Conservation (phyloP, 1,140 invertebrate species). For the Whitmania pigra region DNA sequence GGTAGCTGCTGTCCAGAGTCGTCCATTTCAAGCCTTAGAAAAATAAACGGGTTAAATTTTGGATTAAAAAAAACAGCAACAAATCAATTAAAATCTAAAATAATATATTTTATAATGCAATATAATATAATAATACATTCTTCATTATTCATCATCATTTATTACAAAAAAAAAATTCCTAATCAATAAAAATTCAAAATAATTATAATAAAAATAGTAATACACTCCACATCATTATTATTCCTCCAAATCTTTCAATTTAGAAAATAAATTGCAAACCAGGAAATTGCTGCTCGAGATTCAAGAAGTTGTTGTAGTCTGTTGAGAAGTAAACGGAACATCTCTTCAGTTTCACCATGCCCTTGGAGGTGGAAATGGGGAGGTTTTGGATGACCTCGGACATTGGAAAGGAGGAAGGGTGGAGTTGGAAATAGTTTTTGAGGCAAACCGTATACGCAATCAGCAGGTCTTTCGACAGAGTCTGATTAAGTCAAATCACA, state of each 20-base stretch:
- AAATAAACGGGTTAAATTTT: background rate
- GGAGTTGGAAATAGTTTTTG: constrained; percentile 30
- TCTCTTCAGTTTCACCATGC: constrained; percentile 28
- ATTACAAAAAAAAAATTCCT: too few relatives aligned
- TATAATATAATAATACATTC: too few relatives aligned
- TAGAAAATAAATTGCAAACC: background rate
- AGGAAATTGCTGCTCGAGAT: background rate
- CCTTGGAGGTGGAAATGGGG: constrained; percentile 33
- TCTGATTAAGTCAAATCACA: background rate
- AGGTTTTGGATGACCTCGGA: constrained; percentile 29
- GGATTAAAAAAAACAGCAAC: too few relatives aligned
- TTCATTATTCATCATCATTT: too few relatives aligned
- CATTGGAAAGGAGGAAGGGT: constrained; percentile 30
- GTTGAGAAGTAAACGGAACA: constrained; percentile 33
- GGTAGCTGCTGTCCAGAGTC: constrained; percentile 31
- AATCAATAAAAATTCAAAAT: too few relatives aligned
- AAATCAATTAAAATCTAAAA: too few relatives aligned
- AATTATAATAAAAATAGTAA: too few relatives aligned
- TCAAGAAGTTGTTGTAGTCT: constrained; percentile 29
- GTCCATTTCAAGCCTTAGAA: constrained; percentile 36
- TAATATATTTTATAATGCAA: too few relatives aligned
- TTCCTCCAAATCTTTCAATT: constrained; percentile 1
- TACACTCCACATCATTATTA: too few relatives aligned
- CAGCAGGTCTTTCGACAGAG: constrained; percentile 25
- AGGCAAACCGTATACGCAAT: constrained; percentile 35